phyloP scores from a whole-genome alignment of 2,113 vertebrate species.

The Desmodus rotundus region DNA sequence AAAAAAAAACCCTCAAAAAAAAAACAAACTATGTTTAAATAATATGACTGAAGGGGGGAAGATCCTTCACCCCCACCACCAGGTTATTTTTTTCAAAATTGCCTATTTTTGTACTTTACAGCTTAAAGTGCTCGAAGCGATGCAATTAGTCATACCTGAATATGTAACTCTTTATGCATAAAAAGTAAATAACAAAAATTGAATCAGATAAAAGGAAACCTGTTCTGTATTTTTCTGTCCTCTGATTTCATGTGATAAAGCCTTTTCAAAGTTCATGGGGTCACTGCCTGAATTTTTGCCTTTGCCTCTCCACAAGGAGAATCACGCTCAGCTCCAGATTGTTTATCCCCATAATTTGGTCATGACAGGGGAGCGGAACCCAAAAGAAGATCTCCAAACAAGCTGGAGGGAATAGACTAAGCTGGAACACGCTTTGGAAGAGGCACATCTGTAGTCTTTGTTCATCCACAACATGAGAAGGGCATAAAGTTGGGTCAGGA shows the following conservation, averaged over 20 bases:
- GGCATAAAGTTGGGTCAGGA: neutral
- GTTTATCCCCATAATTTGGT: neutral
- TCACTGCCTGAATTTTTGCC: neutral
- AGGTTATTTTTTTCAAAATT: neutral
- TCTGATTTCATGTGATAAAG: neutral
- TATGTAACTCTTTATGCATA: constrained; percentile 20
- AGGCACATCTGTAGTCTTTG: neutral
- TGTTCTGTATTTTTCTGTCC: neutral
- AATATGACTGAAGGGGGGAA: neutral
- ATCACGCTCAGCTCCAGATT: neutral
- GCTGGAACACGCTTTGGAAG: neutral
- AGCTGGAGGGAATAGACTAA: neutral
- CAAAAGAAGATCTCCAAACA: neutral
- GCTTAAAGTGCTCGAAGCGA: constrained; percentile 2
- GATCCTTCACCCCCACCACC: neutral
- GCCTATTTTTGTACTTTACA: constrained; percentile 15
- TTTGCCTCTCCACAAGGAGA: neutral
- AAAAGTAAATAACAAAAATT: constrained; percentile 48
- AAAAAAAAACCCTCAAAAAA: neutral
- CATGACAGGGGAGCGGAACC: neutral
- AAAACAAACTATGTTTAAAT: neutral
- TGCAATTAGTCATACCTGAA: constrained; percentile 32
- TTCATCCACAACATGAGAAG: neutral
- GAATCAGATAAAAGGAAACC: constrained; percentile 21
- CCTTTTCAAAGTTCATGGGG: neutral